A percentile compares a stretch with the other conserved stretches of the same genome.
These are phyloP conservation scores for Cyrtorhinus lividipennis DNA, from an alignment of 1,140 invertebrate genomes.

Conservation along the genomic window DNA sequence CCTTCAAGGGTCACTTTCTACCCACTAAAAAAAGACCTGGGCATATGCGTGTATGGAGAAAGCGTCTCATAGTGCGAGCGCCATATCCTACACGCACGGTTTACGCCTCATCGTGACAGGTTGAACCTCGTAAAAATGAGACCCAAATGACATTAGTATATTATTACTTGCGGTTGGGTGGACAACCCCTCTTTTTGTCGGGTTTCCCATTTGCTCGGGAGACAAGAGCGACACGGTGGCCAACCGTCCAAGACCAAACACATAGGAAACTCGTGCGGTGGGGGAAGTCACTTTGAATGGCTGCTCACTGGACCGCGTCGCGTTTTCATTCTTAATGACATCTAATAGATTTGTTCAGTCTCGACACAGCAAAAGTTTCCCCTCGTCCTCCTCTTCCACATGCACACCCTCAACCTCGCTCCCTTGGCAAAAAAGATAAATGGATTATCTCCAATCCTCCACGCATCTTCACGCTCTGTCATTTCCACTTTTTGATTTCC, in stretches of 20 bases:
- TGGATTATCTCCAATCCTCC: conserved; percentile 14
- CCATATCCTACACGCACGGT: too few relatives aligned
- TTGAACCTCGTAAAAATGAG: too few relatives aligned
- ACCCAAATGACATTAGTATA: too few relatives aligned
- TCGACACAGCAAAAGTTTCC: background rate
- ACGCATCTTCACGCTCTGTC: conserved; percentile 15
- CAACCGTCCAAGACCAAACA: background rate
- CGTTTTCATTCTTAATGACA: conserved; percentile 13
- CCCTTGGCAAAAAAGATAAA: conserved; percentile 7
- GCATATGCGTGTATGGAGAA: too few relatives aligned
- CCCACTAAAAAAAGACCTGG: too few relatives aligned
- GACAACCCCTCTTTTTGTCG: too few relatives aligned
- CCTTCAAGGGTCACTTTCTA: too few relatives aligned
- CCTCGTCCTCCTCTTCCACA: background rate
- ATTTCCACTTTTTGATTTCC: conserved; percentile 16
- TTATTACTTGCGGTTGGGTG: too few relatives aligned
- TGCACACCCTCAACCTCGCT: background rate
- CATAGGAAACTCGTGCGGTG: background rate
- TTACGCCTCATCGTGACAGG: too few relatives aligned
- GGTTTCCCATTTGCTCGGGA: too few relatives aligned
- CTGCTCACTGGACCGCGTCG: conserved; percentile 9
- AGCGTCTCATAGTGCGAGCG: too few relatives aligned
- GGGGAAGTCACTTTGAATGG: conserved; percentile 14
- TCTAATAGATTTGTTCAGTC: conserved; percentile 14
- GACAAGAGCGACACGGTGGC: too few relatives aligned